Percentiles rank a stretch among this genome's conserved stretches.
phyloP scores from a whole-genome alignment of 2,113 vertebrate species.

The Scytalopus superciliaris region DNA sequence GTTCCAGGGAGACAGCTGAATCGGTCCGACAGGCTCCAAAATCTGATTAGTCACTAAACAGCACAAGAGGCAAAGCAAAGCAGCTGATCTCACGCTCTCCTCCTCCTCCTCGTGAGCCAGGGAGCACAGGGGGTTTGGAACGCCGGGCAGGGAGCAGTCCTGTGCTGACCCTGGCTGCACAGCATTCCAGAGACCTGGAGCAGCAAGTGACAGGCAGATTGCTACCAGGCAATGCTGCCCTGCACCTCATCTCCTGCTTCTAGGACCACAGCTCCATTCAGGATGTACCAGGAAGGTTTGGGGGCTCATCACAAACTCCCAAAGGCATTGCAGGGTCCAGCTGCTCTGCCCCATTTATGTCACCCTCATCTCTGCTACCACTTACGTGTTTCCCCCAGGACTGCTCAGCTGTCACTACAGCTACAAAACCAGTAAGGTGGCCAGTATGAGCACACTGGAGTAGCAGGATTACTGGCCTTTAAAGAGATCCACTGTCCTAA shows the following conservation, averaged over 20 bases:
- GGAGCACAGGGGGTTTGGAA: background rate
- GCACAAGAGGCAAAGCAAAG: constrained; percentile 24
- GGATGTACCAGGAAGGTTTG: background rate
- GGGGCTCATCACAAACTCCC: background rate
- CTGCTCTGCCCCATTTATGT: background rate
- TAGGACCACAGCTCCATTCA: background rate
- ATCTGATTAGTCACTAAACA: constrained; percentile 65
- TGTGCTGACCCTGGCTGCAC: fast-evolving
- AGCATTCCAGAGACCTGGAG: background rate
- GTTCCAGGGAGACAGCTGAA: constrained; percentile 58
- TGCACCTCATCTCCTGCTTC: background rate
- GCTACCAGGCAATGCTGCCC: background rate
- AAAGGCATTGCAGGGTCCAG: background rate
- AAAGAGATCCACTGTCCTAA: background rate
- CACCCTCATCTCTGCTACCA: background rate
- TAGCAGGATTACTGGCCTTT: background rate
- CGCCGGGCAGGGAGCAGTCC: fast-evolving
- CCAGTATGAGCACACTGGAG: background rate
- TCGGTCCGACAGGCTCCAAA: constrained; percentile 56
- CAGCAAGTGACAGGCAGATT: background rate
- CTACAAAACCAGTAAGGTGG: background rate
- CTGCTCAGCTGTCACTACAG: background rate
- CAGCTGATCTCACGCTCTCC: constrained; percentile 9
- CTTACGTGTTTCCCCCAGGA: background rate
- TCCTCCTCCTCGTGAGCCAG: background rate